Conservation (phyloP, 2,888 invertebrate genomes). For the Hylaea fasciaria region DNA sequence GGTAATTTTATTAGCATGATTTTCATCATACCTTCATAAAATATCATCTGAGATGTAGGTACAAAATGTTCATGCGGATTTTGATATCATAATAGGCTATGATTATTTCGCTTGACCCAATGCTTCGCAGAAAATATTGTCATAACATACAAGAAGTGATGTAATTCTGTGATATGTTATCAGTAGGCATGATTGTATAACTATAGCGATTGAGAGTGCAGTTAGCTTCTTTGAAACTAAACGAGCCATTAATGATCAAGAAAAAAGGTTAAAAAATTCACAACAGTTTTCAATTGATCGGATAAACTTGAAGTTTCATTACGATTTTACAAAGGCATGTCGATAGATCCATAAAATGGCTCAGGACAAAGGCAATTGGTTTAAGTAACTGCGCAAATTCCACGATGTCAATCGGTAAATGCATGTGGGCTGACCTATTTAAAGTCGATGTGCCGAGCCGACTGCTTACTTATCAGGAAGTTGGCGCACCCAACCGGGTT, state of each 20-base stretch:
- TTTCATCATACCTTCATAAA: constrained; percentile 45
- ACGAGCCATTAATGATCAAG: no score
- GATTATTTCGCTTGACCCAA: constrained; percentile 32
- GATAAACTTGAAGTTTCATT: not conserved
- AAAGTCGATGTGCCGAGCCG: constrained; percentile 22
- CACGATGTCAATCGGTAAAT: constrained; percentile 36
- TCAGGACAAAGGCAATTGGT: constrained; percentile 35
- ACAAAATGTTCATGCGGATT: constrained; percentile 25
- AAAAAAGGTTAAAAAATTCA: no score
- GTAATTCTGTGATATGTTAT: constrained; percentile 36
- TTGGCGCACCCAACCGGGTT: constrained; percentile 27
- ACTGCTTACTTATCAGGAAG: constrained; percentile 24
- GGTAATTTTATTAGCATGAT: constrained; percentile 44
- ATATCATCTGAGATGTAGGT: constrained; percentile 42
- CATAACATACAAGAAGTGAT: constrained; percentile 24
- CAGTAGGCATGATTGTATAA: constrained; percentile 4
- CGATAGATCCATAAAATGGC: constrained; percentile 12
- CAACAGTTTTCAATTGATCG: no score
- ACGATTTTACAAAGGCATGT: no score
- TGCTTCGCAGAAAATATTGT: constrained; percentile 27
- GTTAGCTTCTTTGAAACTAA: no score
- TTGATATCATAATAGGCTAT: constrained; percentile 29
- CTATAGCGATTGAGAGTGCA: constrained; percentile 1
- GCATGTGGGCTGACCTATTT: constrained; percentile 44
- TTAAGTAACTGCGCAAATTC: constrained; percentile 41